Percentiles rank a stretch among this genome's conserved stretches.
These are phyloP conservation scores for Leptura quadrifasciata DNA, from an alignment of 2,888 invertebrate species.

Conservation along the genomic window DNA sequence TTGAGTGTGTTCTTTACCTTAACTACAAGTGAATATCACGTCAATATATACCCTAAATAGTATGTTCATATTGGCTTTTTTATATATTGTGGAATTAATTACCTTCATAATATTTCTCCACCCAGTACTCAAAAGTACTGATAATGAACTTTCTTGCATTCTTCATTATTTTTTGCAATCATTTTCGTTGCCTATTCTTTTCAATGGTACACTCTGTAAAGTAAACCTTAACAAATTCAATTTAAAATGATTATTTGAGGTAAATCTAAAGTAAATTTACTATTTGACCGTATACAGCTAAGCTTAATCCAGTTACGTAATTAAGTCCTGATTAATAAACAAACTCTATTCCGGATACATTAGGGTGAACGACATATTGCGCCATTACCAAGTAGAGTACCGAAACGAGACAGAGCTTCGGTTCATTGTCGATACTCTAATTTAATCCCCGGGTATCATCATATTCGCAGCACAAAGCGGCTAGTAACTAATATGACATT, in stretches of 20 bases:
- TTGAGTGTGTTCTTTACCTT: no score
- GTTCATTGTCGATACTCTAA: conserved; percentile 33
- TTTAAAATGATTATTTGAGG: neutral
- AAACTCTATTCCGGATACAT: conserved; percentile 20
- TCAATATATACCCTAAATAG: no score
- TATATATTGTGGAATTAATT: no score
- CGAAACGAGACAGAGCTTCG: conserved; percentile 10
- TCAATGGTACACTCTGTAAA: no score
- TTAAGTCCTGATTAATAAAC: conserved; percentile 29
- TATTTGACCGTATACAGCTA: neutral
- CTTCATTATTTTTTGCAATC: no score
- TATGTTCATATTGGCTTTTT: no score
- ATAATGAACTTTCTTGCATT: no score
- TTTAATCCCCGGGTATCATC: conserved; percentile 30
- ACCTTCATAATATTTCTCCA: no score
- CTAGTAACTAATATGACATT: conserved; percentile 27
- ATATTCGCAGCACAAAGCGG: conserved; percentile 32
- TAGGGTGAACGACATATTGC: conserved; percentile 26
- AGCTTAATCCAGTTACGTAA: neutral
- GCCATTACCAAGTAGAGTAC: conserved; percentile 2
- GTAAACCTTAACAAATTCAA: neutral
- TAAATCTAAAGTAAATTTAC: neutral
- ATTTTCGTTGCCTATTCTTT: no score
- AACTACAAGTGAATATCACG: no score
- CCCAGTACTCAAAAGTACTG: no score